Base-by-base conservation (phyloP, 2,797 vertebrate genomes). In the Falco biarmicus region DNA sequence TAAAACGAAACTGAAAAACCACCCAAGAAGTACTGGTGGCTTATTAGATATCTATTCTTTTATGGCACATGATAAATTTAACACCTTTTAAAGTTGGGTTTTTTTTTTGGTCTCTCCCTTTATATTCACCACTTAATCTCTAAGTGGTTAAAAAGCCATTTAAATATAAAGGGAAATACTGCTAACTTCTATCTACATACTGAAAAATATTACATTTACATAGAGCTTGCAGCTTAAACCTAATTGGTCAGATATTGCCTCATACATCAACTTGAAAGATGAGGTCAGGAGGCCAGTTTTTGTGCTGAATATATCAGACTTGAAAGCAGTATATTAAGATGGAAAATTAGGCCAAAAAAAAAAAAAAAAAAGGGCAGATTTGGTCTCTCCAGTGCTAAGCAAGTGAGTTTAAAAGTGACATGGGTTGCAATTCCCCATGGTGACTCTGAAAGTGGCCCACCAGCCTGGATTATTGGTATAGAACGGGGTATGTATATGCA, bases 21-120 rank as follows among this genome's bases (percentile, higher is more conserved):
- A 93, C 94, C 97, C 98, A 98, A 98, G 97, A 98, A 98, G 91
- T 98, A 97, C 96, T 94, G 96, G 74, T 98, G 96, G 97, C 82
- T 98, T 98, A 98, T 98, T 98, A 97, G 96, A 97, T 96, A 97
- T 96, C 71, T 96, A 95, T 90, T 92, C 97, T 98, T 98, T 98
- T 61, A 97, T 97, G 96, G 77, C 70, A 91, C 79, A 97, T 94
- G 93, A 98, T 96, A 97, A 98, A 98, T 97, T 97, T 98, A 98
- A 96, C 95, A 97, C 97, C 96, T 98, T 98, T 98, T 96, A 97
- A 98, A 98, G 95, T 45, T 37, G 37, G 37, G 41, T 41, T 41
- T 81, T 93, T 85, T 86, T 96, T 89, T 85, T 89, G 4, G n/a
- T 91, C 74, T 93, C 34, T 34, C 54, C 68, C 92, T 95, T 97